Evolutionary conservation across 2,888 invertebrate species (phyloP).

Genomic region (Drosophila sordidula): DNA sequence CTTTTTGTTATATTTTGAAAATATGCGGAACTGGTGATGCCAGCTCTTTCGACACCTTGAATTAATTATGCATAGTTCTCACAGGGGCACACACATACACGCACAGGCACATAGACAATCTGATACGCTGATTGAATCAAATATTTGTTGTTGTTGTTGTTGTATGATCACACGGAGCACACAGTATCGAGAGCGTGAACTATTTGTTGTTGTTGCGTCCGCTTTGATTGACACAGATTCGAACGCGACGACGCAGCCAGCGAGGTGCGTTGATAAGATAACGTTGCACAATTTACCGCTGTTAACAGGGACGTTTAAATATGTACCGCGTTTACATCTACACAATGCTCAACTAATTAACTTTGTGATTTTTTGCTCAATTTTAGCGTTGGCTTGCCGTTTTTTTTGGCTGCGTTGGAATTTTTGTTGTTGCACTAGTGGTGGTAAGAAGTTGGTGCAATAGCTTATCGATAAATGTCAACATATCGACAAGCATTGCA

Average conservation of each 20-base stretch:
- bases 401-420: conserved; percentile 51
- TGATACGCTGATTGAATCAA: conserved; percentile 33
- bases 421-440: conserved; percentile 67
- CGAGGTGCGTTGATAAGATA: conserved; percentile 22
- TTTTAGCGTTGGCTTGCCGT: conserved; percentile 16
- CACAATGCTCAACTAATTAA: conserved; percentile 1
- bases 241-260: conserved; percentile 22
- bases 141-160: conserved; percentile 22
- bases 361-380: conserved; percentile 27
- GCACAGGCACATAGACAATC: conserved; percentile 20
- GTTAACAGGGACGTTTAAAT: conserved; percentile 20
- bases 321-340: conserved; percentile 34
- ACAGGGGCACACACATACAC: conserved; percentile 9
- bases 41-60: conserved; percentile 33
- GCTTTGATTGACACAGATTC: conserved; percentile 59
- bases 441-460: conserved; percentile 25
- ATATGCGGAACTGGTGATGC: conserved; percentile 50
- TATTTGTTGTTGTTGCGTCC: conserved; percentile 36
- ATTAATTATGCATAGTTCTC: conserved; percentile 54
- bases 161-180: conserved; percentile 30
- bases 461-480: conserved; percentile 24
- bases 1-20: conserved; percentile 46
- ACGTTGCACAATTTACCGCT: conserved; percentile 4
- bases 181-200: conserved; percentile 31
- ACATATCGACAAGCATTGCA: conserved; percentile 6